phyloP scores from a whole-genome alignment of 2,113 vertebrate species.

The Lepus americanus region DNA sequence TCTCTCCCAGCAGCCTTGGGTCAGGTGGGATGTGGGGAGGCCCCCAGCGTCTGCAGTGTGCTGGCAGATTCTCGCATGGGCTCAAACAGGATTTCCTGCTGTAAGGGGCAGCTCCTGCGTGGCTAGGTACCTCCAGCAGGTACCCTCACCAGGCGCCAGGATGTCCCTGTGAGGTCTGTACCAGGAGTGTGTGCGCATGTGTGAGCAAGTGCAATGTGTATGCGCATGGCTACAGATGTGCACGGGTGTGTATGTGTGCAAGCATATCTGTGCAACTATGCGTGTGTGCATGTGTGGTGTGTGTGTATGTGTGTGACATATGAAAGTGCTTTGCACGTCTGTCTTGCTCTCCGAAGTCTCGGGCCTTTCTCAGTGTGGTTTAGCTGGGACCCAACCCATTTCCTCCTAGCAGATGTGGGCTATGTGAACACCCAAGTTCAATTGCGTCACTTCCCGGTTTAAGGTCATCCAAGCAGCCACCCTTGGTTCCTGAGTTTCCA shows the following conservation, averaged over 20 bases:
- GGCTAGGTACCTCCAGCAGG: background rate
- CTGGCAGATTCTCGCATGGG: fast-evolving
- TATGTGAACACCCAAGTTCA: background rate
- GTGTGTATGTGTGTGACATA: background rate
- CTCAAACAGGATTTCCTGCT: background rate
- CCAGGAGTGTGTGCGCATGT: background rate
- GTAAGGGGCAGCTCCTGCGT: background rate
- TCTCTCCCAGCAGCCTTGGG: background rate
- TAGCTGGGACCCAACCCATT: background rate
- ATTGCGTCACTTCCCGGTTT: background rate
- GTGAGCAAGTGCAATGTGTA: background rate
- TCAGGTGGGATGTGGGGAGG: background rate
- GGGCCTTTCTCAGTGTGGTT: background rate
- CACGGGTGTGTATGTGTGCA: too few relatives aligned
- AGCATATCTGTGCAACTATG: too few relatives aligned
- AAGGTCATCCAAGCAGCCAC: background rate
- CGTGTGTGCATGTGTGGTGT: background rate
- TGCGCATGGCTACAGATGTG: background rate
- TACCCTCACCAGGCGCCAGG: background rate
- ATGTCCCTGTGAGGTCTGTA: background rate
- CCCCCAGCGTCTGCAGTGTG: background rate
- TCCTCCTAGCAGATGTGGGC: background rate
- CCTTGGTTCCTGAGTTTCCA: background rate
- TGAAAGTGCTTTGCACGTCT: background rate
- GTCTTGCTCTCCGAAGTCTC: background rate